phyloP scores from a whole-genome alignment of 2,113 vertebrate genomes.

The Chunga burmeisteri region DNA sequence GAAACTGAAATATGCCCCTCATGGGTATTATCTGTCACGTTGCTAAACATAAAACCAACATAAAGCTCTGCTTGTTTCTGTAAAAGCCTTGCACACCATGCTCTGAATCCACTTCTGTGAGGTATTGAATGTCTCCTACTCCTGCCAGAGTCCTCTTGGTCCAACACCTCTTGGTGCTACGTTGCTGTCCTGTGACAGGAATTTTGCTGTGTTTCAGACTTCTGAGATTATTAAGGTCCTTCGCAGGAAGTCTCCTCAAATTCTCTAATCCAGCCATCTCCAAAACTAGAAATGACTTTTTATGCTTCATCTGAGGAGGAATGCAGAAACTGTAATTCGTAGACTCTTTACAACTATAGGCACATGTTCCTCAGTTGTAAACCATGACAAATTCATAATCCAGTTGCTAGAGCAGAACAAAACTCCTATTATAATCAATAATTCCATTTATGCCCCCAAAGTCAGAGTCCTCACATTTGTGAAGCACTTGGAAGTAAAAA shows the following conservation, averaged over 20 bases:
- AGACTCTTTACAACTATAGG: not conserved
- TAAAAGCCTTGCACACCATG: not conserved
- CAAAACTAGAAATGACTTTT: not conserved
- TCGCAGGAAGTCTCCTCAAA: not conserved
- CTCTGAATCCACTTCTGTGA: not conserved
- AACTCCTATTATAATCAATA: not conserved
- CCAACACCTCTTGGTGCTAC: not conserved
- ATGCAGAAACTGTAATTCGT: not conserved
- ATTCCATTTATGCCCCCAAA: not conserved
- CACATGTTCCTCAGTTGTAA: not conserved
- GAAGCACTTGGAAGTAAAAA: not conserved
- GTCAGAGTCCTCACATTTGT: not conserved
- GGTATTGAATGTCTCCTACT: not conserved
- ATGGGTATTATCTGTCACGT: not conserved
- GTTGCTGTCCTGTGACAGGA: not conserved
- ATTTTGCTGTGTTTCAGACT: not conserved
- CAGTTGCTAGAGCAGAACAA: not conserved
- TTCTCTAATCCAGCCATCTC: not conserved
- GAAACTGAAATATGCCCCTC: slow-evolving; percentile 38
- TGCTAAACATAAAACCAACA: not conserved
- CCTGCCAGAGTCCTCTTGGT: not conserved
- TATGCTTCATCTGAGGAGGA: not conserved
- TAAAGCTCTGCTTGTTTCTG: not conserved
- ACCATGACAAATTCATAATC: not conserved
- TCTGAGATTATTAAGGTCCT: not conserved